Conservation (phyloP, 2,797 vertebrate genomes). For the Gymnothorax reevesii region DNA sequence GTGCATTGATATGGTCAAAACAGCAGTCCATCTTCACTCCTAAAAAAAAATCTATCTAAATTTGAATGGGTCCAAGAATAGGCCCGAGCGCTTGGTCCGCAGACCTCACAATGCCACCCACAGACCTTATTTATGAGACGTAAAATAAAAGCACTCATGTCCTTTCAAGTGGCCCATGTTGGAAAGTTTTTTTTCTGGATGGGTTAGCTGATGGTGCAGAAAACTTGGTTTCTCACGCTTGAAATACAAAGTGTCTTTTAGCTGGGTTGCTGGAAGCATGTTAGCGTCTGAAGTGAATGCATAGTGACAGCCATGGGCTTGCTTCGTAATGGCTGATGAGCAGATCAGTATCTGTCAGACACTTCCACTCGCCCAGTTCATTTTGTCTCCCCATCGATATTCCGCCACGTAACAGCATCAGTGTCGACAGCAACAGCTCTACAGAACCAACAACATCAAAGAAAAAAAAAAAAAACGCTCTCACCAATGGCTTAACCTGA, state of each 20-base stretch:
- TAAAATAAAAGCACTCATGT: slow-evolving; percentile 8
- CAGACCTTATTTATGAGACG: slow-evolving; percentile 14
- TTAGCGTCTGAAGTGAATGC: slow-evolving; percentile 20
- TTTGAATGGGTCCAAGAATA: background rate
- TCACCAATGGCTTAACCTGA: slow-evolving; percentile 27
- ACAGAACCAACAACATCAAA: background rate
- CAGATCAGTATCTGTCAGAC: slow-evolving; percentile 37
- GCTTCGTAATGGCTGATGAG: slow-evolving; percentile 19
- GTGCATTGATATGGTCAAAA: slow-evolving; percentile 9
- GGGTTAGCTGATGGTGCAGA: slow-evolving; percentile 24
- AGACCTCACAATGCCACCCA: background rate
- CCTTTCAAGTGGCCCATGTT: slow-evolving; percentile 4
- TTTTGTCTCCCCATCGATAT: slow-evolving; percentile 35
- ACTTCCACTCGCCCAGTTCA: slow-evolving; percentile 24
- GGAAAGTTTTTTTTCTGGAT: slow-evolving; percentile 6
- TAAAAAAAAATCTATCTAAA: slow-evolving; percentile 16
- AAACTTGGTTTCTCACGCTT: slow-evolving; percentile 11
- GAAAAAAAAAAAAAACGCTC: slow-evolving; percentile 15
- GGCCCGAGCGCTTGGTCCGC: background rate
- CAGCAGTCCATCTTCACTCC: slow-evolving; percentile 23
- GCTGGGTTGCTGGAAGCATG: background rate
- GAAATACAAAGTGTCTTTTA: background rate
- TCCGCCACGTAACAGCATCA: slow-evolving; percentile 38
- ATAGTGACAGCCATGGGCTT: slow-evolving; percentile 14
- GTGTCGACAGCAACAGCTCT: slow-evolving; percentile 24